A percentile compares a stretch with the other conserved stretches of the same genome.
Conservation (phyloP, 2,113 vertebrate genomes). For the Hemichromis elongatus region DNA sequence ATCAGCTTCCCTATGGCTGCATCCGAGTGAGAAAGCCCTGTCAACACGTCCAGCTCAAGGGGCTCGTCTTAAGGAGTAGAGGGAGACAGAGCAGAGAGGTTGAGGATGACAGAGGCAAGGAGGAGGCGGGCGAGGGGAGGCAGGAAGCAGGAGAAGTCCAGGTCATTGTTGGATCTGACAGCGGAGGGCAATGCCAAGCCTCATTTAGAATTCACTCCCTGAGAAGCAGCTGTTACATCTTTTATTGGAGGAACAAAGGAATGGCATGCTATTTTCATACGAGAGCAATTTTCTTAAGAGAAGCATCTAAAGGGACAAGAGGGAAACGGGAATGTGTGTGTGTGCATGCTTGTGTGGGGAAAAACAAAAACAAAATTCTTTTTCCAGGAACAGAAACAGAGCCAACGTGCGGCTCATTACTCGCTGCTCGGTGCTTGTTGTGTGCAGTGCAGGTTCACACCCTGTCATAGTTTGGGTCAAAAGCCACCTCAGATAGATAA, state of each 20-base stretch:
- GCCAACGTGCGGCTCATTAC: constrained; percentile 28
- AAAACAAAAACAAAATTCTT: constrained; percentile 7
- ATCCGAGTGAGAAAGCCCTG: constrained; percentile 57
- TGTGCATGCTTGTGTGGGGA: neutral
- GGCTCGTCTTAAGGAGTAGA: constrained; percentile 34
- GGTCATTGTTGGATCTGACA: constrained; percentile 65
- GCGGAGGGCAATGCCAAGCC: constrained; percentile 57
- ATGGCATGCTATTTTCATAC: constrained; percentile 50
- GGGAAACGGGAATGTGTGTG: neutral
- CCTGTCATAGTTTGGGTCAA: constrained; percentile 50
- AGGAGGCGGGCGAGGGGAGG: constrained; percentile 4
- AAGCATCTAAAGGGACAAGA: constrained; percentile 29
- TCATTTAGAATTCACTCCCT: constrained; percentile 70
- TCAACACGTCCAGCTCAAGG: constrained; percentile 57
- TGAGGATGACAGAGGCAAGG: constrained; percentile 41
- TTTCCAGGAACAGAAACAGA: constrained; percentile 3
- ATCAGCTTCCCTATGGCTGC: constrained; percentile 50
- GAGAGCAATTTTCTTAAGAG: constrained; percentile 54
- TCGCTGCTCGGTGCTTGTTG: neutral
- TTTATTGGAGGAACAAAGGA: constrained; percentile 67
- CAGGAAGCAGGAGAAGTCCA: constrained; percentile 37
- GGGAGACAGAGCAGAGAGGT: constrained; percentile 30
- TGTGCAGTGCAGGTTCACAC: constrained; percentile 14
- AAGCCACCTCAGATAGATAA: constrained; percentile 37
- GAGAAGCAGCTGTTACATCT: constrained; percentile 72